Evolutionary conservation across 2,797 vertebrate genomes (phyloP).

Genomic region (Enteromius viviparus): DNA sequence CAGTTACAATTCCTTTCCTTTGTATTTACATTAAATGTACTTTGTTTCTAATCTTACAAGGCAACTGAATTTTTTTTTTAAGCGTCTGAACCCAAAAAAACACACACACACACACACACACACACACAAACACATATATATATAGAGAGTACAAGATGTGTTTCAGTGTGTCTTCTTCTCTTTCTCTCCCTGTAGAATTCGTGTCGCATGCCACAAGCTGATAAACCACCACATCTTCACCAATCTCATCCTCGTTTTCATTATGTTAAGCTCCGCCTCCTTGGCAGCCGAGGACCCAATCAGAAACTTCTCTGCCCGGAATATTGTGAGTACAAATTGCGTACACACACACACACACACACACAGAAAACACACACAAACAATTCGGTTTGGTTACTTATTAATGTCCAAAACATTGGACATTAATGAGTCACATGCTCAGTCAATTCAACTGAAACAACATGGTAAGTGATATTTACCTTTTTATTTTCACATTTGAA

Average conservation of each 20-base stretch:
- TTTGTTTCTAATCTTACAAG: no score
- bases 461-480: background rate
- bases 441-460: background rate
- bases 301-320: conserved; percentile 93
- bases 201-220: conserved; percentile 94
- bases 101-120: no score
- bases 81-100: no score
- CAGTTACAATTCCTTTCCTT: background rate
- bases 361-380: background rate
- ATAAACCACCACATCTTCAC: conserved; percentile 99
- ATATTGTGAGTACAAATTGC: conserved; percentile 85
- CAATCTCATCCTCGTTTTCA: conserved; percentile 98
- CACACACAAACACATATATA: background rate
- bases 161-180: conserved; percentile 19
- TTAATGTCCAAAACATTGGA: background rate
- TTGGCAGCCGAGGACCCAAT: conserved; percentile 98
- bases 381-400: background rate
- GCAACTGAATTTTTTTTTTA: background rate
- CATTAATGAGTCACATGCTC: background rate
- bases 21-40: no score
- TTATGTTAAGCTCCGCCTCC: conserved; percentile 98
- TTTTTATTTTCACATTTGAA: background rate
- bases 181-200: conserved; percentile 80
- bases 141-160: background rate
- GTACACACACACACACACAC: background rate